A percentile compares a stretch with the other conserved stretches of the same genome.
These are phyloP conservation scores for Lasioglossum albipes DNA, from an alignment of 1,140 invertebrate genomes.

Conservation along the genomic window DNA sequence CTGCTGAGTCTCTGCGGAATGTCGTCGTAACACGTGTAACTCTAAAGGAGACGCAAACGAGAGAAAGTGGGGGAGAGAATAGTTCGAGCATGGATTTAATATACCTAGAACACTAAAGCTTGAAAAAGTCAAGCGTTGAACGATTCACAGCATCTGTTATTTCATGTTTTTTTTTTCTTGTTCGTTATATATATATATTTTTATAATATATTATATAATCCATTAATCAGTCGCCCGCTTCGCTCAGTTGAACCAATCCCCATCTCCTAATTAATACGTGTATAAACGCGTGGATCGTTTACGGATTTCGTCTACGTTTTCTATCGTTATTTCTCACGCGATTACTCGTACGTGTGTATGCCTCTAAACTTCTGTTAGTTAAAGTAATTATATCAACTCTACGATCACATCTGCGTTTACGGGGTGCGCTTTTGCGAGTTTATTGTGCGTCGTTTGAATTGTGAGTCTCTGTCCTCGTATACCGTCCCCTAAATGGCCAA, in stretches of 20 bases:
- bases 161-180: slow-evolving; percentile 20
- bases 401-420: slow-evolving; percentile 80
- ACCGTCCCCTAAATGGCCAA: not conserved
- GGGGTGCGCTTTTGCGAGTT: slow-evolving; percentile 78
- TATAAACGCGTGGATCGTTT: slow-evolving; percentile 48
- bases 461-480: slow-evolving; percentile 62
- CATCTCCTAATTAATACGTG: slow-evolving; percentile 27
- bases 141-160: slow-evolving; percentile 54
- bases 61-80: slow-evolving; percentile 40
- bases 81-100: slow-evolving; percentile 65
- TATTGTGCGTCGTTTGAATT: slow-evolving; percentile 79
- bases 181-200: too few relatives aligned
- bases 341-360: slow-evolving; percentile 33
- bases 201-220: not conserved
- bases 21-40: too few relatives aligned
- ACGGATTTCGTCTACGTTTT: slow-evolving; percentile 16
- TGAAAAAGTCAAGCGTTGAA: slow-evolving; percentile 63
- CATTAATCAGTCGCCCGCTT: slow-evolving; percentile 56
- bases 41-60: too few relatives aligned
- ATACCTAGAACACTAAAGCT: slow-evolving; percentile 57
- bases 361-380: slow-evolving; percentile 45
- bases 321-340: slow-evolving; percentile 30
- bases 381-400: slow-evolving; percentile 65
- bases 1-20: slow-evolving; percentile 54
- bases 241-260: slow-evolving; percentile 38